phyloP scores from a whole-genome alignment of 2,113 vertebrate genomes.

The Gymnorhina tibicen region DNA sequence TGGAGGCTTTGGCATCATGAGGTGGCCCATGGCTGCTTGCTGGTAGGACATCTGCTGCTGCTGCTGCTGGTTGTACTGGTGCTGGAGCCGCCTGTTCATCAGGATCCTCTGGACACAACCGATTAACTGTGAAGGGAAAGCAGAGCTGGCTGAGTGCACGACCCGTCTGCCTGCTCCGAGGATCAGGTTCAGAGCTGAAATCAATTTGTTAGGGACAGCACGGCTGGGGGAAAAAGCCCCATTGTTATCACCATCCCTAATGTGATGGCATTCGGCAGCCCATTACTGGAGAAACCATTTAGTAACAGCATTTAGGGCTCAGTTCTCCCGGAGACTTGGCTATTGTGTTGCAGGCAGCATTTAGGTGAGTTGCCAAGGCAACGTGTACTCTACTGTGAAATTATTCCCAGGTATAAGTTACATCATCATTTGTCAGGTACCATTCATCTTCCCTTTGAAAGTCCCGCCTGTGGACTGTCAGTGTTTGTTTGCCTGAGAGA shows the following conservation, averaged over 20 bases:
- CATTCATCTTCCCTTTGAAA: conserved; percentile 34
- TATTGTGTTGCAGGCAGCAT: conserved; percentile 29
- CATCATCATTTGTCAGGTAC: conserved; percentile 31
- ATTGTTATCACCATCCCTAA: conserved; percentile 70
- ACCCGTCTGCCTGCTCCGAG: not conserved
- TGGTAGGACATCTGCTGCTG: conserved; percentile 87
- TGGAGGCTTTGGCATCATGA: conserved; percentile 81
- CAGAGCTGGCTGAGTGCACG: conserved; percentile 1
- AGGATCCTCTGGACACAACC: conserved; percentile 95
- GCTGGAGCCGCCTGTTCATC: conserved; percentile 93
- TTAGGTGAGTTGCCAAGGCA: conserved; percentile 34
- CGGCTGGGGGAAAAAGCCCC: conserved; percentile 36
- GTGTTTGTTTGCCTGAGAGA: conserved; percentile 16
- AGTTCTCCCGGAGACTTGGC: conserved; percentile 45
- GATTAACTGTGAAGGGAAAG: conserved; percentile 83
- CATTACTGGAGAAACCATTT: conserved; percentile 61
- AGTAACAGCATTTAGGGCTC: conserved; percentile 52
- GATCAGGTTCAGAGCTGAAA: conserved; percentile 67
- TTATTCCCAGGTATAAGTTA: conserved; percentile 57
- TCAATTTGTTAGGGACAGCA: conserved; percentile 65
- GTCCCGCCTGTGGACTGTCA: not conserved
- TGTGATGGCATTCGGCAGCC: conserved; percentile 51
- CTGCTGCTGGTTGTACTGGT: conserved; percentile 82
- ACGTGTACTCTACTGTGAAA: not conserved
- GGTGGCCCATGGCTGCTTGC: conserved; percentile 84